phyloP scores from a whole-genome alignment of 2,797 vertebrate species.

The Neosilurus hyrtlii region DNA sequence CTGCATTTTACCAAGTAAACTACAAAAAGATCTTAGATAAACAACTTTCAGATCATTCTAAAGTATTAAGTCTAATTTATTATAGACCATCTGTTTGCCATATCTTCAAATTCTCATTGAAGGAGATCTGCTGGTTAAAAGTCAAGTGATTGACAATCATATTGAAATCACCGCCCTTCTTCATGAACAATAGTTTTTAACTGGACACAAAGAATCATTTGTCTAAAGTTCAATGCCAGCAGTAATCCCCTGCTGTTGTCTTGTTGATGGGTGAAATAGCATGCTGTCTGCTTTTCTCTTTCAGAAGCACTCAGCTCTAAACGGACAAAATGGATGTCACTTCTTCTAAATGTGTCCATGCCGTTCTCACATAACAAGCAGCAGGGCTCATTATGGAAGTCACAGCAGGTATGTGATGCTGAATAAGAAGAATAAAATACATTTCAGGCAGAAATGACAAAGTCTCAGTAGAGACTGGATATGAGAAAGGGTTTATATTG shows the following conservation, averaged over 20 bases:
- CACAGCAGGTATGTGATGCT: constrained; percentile 33
- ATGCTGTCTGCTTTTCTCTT: constrained; percentile 50
- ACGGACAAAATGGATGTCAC: constrained; percentile 56
- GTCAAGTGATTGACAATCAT: constrained; percentile 59
- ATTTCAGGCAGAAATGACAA: constrained; percentile 32
- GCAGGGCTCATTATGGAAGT: constrained; percentile 23
- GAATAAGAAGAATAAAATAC: constrained; percentile 30
- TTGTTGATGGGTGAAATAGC: constrained; percentile 46
- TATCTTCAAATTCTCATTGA: constrained; percentile 39
- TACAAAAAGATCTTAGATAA: background rate
- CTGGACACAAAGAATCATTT: constrained; percentile 55
- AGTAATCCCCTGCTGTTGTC: constrained; percentile 36
- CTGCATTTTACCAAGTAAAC: constrained; percentile 16
- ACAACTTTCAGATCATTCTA: background rate
- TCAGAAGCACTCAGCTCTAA: constrained; percentile 19
- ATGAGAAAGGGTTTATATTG: constrained; percentile 1
- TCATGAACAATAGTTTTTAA: constrained; percentile 50
- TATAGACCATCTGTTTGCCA: constrained; percentile 53
- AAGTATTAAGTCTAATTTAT: constrained; percentile 29
- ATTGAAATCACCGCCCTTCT: constrained; percentile 49
- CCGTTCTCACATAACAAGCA: constrained; percentile 39
- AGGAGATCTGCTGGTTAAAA: constrained; percentile 48
- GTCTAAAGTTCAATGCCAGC: constrained; percentile 53
- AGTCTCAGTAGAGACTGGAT: constrained; percentile 18
- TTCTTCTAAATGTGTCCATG: constrained; percentile 35